phyloP scores from a whole-genome alignment of 2,797 vertebrate species.

The Propithecus perrieri region DNA sequence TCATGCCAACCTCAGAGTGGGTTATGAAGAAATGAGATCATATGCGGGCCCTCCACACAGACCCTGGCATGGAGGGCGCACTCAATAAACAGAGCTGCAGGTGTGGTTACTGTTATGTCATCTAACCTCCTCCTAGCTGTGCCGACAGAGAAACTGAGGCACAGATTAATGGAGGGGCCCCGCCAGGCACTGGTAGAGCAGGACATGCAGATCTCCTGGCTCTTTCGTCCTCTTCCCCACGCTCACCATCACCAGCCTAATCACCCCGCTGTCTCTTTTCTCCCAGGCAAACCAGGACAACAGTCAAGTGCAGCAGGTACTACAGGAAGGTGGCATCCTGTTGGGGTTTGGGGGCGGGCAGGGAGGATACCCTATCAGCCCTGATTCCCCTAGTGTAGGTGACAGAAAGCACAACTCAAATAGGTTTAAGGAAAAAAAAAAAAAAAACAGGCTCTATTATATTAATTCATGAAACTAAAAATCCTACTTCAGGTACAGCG shows the following conservation, averaged over 20 bases:
- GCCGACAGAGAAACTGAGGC: background rate
- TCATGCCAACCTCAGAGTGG: background rate
- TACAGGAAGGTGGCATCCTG: fast-evolving
- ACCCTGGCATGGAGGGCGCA: background rate
- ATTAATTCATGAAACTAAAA: background rate
- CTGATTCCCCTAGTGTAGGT: background rate
- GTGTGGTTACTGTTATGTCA: background rate
- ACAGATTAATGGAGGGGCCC: background rate
- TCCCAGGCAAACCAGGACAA: constrained; percentile 55
- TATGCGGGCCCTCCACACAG: fast-evolving
- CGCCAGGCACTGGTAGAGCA: background rate
- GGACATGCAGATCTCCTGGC: background rate
- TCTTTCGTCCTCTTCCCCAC: background rate
- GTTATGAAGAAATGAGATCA: background rate
- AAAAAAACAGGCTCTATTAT: background rate
- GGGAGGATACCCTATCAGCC: background rate
- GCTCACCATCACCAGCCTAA: background rate
- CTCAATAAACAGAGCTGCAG: background rate
- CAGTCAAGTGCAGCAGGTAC: constrained; percentile 64
- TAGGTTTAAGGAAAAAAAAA: background rate
- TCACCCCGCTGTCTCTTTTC: background rate
- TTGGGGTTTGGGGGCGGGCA: background rate
- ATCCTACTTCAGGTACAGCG: background rate
- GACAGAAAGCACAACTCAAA: background rate
- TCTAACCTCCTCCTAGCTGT: background rate